Conservation (phyloP, 30 jellyfish, hydroid and myxozoan genomes). For the Clytia hemisphaerica region DNA sequence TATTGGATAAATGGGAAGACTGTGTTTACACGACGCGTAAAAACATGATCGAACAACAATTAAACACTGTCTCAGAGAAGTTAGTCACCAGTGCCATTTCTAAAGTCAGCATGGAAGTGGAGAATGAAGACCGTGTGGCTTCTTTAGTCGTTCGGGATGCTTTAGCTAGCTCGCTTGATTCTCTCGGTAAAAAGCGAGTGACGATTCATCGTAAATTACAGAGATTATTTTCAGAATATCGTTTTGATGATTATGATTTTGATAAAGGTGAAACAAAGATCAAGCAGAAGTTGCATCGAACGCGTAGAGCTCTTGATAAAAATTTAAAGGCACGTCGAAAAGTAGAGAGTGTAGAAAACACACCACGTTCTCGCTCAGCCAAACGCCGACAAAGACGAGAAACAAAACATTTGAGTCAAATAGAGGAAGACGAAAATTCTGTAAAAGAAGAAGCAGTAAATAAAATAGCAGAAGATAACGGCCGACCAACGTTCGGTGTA, state of each 20-base stretch:
- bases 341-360: neutral
- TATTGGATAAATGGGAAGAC: conserved; percentile 25
- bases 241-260: conserved; percentile 5
- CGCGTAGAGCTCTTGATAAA: neutral
- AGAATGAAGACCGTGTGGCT: conserved; percentile 6
- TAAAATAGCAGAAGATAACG: neutral
- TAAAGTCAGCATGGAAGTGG: neutral
- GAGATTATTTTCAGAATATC: neutral
- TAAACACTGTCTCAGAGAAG: conserved; percentile 8
- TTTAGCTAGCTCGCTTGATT: conserved; percentile 17
- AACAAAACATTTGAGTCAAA: neutral
- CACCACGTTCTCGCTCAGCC: no score
- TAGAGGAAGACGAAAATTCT: neutral
- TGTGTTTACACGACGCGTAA: conserved; percentile 1
- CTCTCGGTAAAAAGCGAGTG: neutral
- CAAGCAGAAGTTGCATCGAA: neutral
- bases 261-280: neutral
- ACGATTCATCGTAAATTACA: conserved; percentile 12
- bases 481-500: neutral
- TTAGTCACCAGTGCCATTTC: conserved; percentile 12
- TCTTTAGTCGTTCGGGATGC: conserved; percentile 29
- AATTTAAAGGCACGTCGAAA: neutral
- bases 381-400: neutral
- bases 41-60: conserved; percentile 5
- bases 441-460: neutral